Conservation (phyloP, 2,113 vertebrate species). For the Charadrius vociferus region DNA sequence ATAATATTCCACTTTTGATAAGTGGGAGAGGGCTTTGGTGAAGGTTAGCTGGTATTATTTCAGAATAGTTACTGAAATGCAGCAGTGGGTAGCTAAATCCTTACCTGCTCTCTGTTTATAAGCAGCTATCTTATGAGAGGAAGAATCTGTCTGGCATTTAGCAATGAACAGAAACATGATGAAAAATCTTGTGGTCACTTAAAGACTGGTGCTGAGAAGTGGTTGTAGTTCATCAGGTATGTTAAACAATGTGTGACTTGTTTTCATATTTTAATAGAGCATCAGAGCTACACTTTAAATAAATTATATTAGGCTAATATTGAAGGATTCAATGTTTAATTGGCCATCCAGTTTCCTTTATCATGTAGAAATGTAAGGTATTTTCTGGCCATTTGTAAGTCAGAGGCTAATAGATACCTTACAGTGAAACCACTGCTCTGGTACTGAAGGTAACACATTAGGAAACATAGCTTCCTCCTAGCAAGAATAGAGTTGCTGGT, state of each 20-base stretch:
- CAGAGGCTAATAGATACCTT: background rate
- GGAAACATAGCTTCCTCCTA: background rate
- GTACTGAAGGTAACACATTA: background rate
- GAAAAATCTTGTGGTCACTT: background rate
- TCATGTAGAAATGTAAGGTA: background rate
- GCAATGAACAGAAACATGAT: background rate
- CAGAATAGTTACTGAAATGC: background rate
- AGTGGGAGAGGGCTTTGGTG: background rate
- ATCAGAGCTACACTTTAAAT: background rate
- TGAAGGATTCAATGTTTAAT: background rate
- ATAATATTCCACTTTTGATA: background rate
- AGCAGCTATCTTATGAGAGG: background rate
- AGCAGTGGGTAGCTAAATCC: background rate
- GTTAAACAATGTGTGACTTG: background rate
- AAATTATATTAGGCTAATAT: background rate
- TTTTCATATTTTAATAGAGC: background rate
- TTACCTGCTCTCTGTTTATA: background rate
- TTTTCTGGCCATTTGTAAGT: background rate
- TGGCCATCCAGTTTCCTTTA: background rate
- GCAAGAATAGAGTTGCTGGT: background rate
- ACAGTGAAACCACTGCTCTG: background rate
- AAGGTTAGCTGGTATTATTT: background rate
- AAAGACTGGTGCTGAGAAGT: background rate
- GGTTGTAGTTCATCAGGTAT: background rate
- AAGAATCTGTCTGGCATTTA: background rate